Base-by-base conservation (phyloP, 2,113 vertebrate genomes). In the Oryzias melastigma region DNA sequence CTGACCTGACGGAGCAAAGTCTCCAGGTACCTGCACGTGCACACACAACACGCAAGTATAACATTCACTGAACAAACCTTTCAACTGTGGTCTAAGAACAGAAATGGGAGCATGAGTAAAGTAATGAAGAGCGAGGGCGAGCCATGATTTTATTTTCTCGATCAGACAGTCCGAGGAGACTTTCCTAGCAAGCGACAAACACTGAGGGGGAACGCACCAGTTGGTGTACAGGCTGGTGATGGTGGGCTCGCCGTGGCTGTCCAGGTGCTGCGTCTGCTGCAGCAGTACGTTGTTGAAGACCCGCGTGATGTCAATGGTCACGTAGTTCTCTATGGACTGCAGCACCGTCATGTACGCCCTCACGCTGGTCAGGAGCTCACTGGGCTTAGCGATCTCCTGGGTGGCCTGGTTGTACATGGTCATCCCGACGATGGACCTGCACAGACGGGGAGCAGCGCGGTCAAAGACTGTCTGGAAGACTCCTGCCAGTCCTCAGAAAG, bases 331-430 rank as follows among this genome's bases (percentile, higher is more conserved):
- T 84, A 99, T 98, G 68, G 96, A 98, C 76, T 99, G 97, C 5
- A 99, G 94, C 46, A 99, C 97, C 1, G 96, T 99, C 97, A 99
- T 99, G 68, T 99, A 99, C 54, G 97, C 96, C 74, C 96, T 92
- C 20, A 99, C 97, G 25, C 96, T 98, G 74, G 96, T 98, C 87
- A 98, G 88, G 76, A 99, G 91, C 84, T 99, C 97, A 0, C 96
- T 98, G 61, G 97, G 97, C 84, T 99, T 99, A 83, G 97, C 97
- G 65, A 99, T 99, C 90, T 99, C 97, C 87, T 99, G 97, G 5
- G 96, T 99, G 55, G 96, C 93, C 91, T 98, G 97, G 91, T 97
- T 99, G 88, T 99, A 99, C 97, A 98, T 98, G 18, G 97, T 99
- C 97, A 99, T 99, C 20, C 97, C 97, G 80, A 99, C 97, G 81